A percentile compares a stretch with the other conserved stretches of the same genome.
These are phyloP conservation scores for Drosophila longiperda DNA, from an alignment of 2,888 invertebrate species.

Conservation along the genomic window DNA sequence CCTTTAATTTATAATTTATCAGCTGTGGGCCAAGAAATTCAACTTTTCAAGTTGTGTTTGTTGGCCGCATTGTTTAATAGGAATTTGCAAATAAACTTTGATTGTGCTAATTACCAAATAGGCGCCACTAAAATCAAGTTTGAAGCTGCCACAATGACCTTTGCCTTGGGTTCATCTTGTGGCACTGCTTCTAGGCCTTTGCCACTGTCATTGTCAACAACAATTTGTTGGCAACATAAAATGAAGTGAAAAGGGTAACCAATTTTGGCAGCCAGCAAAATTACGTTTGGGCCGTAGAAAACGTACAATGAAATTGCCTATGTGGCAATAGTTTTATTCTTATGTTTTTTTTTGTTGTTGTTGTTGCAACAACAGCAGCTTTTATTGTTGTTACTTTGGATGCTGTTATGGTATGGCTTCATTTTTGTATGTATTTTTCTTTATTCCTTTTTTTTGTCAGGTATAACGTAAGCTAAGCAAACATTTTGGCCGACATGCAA, in stretches of 20 bases:
- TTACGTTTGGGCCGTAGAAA: conserved; percentile 51
- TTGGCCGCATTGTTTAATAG: conserved; percentile 31
- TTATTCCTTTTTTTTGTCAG: conserved; percentile 46
- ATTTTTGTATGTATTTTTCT: neutral
- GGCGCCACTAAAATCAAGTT: conserved; percentile 16
- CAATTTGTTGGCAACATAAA: conserved; percentile 67
- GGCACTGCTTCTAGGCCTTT: neutral
- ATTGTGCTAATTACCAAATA: conserved; percentile 75
- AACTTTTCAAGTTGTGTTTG: conserved; percentile 55
- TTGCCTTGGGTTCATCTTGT: neutral
- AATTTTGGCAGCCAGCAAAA: conserved; percentile 54
- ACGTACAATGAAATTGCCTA: conserved; percentile 74
- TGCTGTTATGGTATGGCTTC: conserved; percentile 26
- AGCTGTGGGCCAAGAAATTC: conserved; percentile 23
- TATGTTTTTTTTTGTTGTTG: conserved; percentile 7
- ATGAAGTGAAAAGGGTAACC: conserved; percentile 77
- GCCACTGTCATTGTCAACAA: conserved; percentile 44
- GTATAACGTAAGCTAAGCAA: conserved; percentile 72
- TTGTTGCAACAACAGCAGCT: conserved; percentile 9
- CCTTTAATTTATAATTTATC: conserved; percentile 79
- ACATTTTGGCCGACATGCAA: conserved; percentile 66
- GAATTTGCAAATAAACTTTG: conserved; percentile 60
- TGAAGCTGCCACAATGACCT: neutral
- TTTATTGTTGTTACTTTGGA: conserved; percentile 73
- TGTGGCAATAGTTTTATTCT: conserved; percentile 70